Conservation (phyloP, 2,888 invertebrate species). For the Amphipyra berbera region DNA sequence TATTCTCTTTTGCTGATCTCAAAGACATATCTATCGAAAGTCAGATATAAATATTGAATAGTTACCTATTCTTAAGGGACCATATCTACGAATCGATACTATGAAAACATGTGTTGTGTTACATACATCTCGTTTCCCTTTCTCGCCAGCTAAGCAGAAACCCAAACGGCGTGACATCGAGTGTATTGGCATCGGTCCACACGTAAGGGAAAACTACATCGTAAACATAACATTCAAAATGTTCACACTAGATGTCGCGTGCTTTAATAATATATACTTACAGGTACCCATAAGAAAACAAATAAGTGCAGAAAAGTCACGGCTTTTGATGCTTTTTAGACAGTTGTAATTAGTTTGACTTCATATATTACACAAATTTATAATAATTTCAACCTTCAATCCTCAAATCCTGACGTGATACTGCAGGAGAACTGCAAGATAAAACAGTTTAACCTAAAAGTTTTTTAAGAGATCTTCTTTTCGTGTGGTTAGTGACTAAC, state of each 20-base stretch:
- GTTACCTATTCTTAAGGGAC: background rate
- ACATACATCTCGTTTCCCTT: conserved; percentile 20
- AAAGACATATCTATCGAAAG: background rate
- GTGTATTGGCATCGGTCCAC: conserved; percentile 41
- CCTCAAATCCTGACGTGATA: too few species aligned
- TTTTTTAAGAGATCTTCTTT: too few species aligned
- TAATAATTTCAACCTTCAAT: too few species aligned
- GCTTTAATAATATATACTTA: background rate
- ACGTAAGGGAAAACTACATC: conserved; percentile 24
- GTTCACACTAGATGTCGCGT: conserved; percentile 7
- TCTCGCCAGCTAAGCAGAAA: conserved; percentile 15
- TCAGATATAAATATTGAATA: background rate
- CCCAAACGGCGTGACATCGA: conserved; percentile 17
- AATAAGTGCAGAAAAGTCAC: too few species aligned
- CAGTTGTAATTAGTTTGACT: too few species aligned
- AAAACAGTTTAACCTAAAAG: too few species aligned
- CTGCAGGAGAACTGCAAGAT: too few species aligned
- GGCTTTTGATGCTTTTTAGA: too few species aligned
- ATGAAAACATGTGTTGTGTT: background rate
- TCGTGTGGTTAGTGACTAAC: too few species aligned
- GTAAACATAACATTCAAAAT: conserved; percentile 33
- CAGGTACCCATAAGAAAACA: background rate
- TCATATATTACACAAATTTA: too few species aligned
- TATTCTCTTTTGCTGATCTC: background rate
- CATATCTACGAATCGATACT: background rate